Base-by-base conservation (phyloP, 1,140 invertebrate genomes). In the Heliconius eleuchia region DNA sequence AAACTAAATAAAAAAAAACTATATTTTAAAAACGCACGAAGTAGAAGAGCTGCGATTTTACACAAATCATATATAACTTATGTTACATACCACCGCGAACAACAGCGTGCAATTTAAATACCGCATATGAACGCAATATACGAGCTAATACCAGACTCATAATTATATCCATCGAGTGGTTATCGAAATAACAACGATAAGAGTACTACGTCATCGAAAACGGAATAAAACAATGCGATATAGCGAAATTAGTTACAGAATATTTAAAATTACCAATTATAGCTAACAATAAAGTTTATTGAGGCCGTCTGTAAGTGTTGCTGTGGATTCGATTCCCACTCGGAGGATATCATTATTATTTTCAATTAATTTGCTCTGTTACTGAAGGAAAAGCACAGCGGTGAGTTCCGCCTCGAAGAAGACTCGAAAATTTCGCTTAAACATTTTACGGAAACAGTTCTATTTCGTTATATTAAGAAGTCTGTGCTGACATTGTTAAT, bases 131-230 rank as follows among this genome's bases (percentile, higher is more conserved):
- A 66, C 23, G 11, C 60, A 30, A 30, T 66, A 30, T 60, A 57
- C 23, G 27, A 30, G 60, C 60, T 66, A 66, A 66, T 66, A 23
- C 60, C 60, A 66, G 60, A 66, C 60, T 27, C 60, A 66, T 66
- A 66, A 66, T 66, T 66, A 66, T 66, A 66, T 30, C 27, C 60
- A 13, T 30, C 60, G 27, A 66, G 60, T 66, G 60, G 23, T 30
- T 66, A 30, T 66, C 27, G 60, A 66, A 66, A 66, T 66, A 66
- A 66, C 60, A 66, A 66, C 60, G 60, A 30, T 66, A 30, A 66
- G 60, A 3, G 60, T 3, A 27, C 27, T 66, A 66, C 60, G 60
- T 27, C 60, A 66, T 66, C 60, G 60, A 66, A 66, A 5, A 27
- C 60, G 18, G 27, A 27, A 27, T 66, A 30, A 66, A 66, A 66